Evolutionary conservation across 2,113 vertebrate genomes (phyloP), one percentile per base, ranked within the genome.

Genomic region (Chaenogobius annularis): DNA sequence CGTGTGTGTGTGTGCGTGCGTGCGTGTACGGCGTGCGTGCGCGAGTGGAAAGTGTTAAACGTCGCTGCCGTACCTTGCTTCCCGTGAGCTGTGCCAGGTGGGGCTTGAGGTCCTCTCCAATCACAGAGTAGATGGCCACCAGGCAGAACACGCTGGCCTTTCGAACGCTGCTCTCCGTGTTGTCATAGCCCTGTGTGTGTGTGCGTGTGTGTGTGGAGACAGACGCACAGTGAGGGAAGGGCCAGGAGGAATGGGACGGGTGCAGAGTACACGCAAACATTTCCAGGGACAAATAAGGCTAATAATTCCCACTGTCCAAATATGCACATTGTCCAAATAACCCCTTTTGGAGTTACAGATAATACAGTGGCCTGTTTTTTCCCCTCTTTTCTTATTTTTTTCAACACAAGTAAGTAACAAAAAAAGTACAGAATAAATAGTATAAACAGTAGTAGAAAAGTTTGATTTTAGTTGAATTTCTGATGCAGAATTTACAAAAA

Each of bases 61-160:
- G 48, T 23, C 11, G 7, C 1, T 43, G 66, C 54, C 5, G 19
- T 74, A 91, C 88, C 89, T 91, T 91, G 86, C 98, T 99, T 90
- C 98, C 97, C 0, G 98, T 98, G 75, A 99, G 96, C 77, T 98
- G 97, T 72, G 96, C 95, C n/a, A 99, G 95, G 92, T 98, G 96
- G 87, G 97, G 97, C 89, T 98, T 99, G 87, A 99, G 92, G 44
- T 98, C 97, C 92, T 99, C 98, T 79, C 97, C 98, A 80, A 99
- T 99, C 83, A 99, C 97, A 22, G 98, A 98, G 90, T 99, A 99
- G 91, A 99, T 97, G 7, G 98, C 98, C 87, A 99, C 98, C 40
- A 99, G 89, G 85, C 98, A 99, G 92, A 99, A 99, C 22, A 99
- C 98, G 1, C 98, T 98, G 90, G 98, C 97, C 93, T 99, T 99